Percentiles rank a stretch among this genome's conserved stretches.
Evolutionary conservation across 2,797 vertebrate species (phyloP).

Genomic region (Anableps anableps): DNA sequence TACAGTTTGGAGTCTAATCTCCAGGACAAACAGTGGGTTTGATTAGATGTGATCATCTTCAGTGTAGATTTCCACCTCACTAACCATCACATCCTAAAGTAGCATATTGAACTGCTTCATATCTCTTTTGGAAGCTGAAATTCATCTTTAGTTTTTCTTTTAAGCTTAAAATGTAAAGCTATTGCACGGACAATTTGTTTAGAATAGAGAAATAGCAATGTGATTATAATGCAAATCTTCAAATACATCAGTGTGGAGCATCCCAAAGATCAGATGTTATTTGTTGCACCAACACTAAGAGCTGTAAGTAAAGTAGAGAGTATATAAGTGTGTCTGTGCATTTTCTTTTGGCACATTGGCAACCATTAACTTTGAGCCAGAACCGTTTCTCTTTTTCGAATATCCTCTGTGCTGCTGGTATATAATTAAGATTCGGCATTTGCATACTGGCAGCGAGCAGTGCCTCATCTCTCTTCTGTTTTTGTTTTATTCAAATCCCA

Average conservation of each 20-base stretch:
- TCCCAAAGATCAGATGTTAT: constrained; percentile 44
- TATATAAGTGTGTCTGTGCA: constrained; percentile 10
- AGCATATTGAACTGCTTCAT: constrained; percentile 34
- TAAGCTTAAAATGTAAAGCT: constrained; percentile 41
- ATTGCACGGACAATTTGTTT: constrained; percentile 47
- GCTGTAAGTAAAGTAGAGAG: constrained; percentile 33
- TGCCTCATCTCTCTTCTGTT: constrained; percentile 62
- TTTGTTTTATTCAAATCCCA: constrained; percentile 76
- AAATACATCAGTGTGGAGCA: constrained; percentile 37
- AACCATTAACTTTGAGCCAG: constrained; percentile 64
- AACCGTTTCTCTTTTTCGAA: constrained; percentile 63
- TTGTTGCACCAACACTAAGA: constrained; percentile 32
- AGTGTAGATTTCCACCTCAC: constrained; percentile 22
- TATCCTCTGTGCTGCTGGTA: constrained; percentile 65
- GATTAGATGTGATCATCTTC: constrained; percentile 29
- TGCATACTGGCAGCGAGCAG: constrained; percentile 72
- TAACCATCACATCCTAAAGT: constrained; percentile 21
- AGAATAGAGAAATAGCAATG: constrained; percentile 43
- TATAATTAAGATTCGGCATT: constrained; percentile 78
- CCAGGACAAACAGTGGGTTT: neutral
- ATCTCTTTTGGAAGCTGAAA: constrained; percentile 30
- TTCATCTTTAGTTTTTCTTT: constrained; percentile 31
- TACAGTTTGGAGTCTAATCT: constrained; percentile 20
- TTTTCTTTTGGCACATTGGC: constrained; percentile 46
- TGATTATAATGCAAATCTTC: constrained; percentile 33